Conservation (phyloP, 2,797 vertebrate species). For the Tokudaia muenninki region DNA sequence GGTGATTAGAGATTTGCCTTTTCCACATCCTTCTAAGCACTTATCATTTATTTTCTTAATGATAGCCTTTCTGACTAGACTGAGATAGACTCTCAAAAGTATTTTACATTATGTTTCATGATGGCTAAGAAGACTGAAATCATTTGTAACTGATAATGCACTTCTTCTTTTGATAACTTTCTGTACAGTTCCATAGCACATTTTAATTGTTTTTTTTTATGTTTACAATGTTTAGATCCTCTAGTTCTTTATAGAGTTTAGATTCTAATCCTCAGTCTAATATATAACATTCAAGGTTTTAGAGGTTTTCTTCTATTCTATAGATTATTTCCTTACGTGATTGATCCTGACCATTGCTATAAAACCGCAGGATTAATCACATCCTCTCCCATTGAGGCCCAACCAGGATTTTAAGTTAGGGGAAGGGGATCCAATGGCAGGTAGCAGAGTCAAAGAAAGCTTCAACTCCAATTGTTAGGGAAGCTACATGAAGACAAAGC, state of each 20-base stretch:
- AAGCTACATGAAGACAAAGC: neutral
- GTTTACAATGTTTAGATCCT: neutral
- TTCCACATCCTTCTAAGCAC: no score
- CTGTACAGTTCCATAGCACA: neutral
- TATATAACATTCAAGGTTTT: neutral
- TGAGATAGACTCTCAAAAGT: neutral
- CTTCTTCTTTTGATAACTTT: neutral
- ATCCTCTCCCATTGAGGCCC: neutral
- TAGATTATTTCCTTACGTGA: neutral
- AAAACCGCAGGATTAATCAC: neutral
- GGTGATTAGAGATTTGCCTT: neutral
- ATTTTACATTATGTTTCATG: neutral
- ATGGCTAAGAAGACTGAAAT: neutral
- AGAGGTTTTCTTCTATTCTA: neutral
- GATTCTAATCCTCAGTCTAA: neutral
- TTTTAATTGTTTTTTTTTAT: neutral
- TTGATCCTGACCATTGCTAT: neutral
- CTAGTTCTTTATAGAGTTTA: neutral
- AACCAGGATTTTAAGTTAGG: neutral
- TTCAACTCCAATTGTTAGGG: neutral
- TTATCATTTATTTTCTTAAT: neutral
- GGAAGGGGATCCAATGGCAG: neutral
- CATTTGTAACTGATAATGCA: neutral
- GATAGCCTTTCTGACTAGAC: neutral
- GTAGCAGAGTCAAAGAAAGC: neutral